Evolutionary conservation across 1,140 invertebrate species (phyloP).

Genomic region (Brachionus manjavacas): DNA sequence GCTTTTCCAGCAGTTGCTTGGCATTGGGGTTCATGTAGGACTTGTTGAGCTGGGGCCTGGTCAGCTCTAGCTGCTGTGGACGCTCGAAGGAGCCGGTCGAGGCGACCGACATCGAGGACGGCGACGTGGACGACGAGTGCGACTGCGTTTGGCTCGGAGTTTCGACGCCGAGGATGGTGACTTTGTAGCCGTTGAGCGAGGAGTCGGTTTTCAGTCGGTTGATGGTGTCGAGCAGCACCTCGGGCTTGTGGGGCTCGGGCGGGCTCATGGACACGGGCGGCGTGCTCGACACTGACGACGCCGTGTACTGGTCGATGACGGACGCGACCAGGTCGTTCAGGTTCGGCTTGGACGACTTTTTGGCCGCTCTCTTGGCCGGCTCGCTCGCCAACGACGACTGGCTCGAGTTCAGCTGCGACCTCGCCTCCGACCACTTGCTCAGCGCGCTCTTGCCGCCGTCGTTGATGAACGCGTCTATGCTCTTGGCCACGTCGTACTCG

Average conservation of each 20-base stretch:
- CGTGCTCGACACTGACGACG: not conserved
- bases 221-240: not conserved
- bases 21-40: not conserved
- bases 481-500: constrained; percentile 33
- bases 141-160: not conserved
- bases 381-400: not conserved
- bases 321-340: constrained; percentile 34
- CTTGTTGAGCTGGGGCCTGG: not conserved
- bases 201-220: not conserved
- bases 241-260: not conserved
- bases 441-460: constrained; percentile 15
- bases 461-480: constrained; percentile 25
- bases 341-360: not conserved
- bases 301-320: constrained; percentile 23
- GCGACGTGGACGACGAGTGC: constrained; percentile 1
- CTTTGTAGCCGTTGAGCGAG: not conserved
- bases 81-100: not conserved
- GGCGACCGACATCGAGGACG: not conserved
- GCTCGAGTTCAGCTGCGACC: constrained; percentile 3
- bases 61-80: not conserved
- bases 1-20: not conserved
- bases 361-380: not conserved
- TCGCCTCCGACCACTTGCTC: not conserved
- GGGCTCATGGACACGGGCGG: not conserved
- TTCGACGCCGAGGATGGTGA: not conserved